Evolutionary conservation across 2,113 vertebrate species (phyloP).

Genomic region (Lynx canadensis): DNA sequence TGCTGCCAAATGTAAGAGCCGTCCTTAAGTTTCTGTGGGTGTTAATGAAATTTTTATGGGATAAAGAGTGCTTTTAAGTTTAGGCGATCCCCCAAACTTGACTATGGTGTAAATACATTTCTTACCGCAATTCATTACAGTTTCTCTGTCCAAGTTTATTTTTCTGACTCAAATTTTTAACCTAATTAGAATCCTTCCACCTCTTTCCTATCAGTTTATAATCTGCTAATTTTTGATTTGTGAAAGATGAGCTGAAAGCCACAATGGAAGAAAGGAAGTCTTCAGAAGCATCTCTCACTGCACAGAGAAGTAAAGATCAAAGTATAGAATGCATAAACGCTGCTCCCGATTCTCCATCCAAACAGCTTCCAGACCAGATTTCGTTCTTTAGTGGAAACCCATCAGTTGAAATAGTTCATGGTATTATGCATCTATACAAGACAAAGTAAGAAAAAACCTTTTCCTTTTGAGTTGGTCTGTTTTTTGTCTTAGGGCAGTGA

Average conservation of each 20-base stretch:
- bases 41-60: background rate
- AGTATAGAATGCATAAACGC: slow-evolving; percentile 77
- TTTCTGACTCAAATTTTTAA: slow-evolving; percentile 22
- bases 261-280: slow-evolving; percentile 77
- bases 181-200: background rate
- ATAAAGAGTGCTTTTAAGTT: background rate
- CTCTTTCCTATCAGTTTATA: slow-evolving; percentile 45
- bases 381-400: slow-evolving; percentile 99
- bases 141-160: background rate
- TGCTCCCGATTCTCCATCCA: slow-evolving; percentile 92
- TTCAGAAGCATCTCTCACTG: slow-evolving; percentile 72
- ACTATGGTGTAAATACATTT: background rate
- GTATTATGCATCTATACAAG: slow-evolving; percentile 99
- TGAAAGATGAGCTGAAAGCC: slow-evolving; percentile 81
- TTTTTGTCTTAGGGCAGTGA: background rate
- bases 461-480: slow-evolving; percentile 38
- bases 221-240: slow-evolving; percentile 73
- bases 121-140: background rate
- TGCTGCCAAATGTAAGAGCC: background rate
- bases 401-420: slow-evolving; percentile 97
- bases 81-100: background rate
- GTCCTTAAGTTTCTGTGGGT: background rate
- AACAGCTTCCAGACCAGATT: slow-evolving; percentile 97
- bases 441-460: slow-evolving; percentile 92
- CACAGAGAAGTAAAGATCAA: slow-evolving; percentile 79